phyloP scores from a whole-genome alignment of 2,113 vertebrate genomes.

The Alligator sinensis region DNA sequence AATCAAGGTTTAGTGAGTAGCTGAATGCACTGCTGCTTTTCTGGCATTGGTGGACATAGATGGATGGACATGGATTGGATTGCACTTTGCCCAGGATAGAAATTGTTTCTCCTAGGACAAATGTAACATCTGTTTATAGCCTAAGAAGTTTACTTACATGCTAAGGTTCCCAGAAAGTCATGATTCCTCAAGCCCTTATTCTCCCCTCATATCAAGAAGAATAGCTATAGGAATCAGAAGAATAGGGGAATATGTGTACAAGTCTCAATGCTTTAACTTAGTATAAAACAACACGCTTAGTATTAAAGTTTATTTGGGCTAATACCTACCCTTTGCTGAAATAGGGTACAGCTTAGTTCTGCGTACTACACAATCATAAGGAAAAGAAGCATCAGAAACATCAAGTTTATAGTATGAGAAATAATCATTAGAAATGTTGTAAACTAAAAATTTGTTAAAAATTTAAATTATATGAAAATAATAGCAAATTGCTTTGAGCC shows the following conservation, averaged over 20 bases:
- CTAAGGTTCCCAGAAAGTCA: background rate
- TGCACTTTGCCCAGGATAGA: no score
- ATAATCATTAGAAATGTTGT: background rate
- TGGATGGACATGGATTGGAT: no score
- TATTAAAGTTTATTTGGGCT: background rate
- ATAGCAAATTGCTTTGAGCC: background rate
- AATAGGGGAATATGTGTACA: background rate
- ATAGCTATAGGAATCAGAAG: no score
- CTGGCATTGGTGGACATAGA: no score
- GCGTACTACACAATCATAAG: background rate
- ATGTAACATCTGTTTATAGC: background rate
- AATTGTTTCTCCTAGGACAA: no score
- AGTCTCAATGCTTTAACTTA: background rate
- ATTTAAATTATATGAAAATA: background rate
- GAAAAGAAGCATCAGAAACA: background rate
- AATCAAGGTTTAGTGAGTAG: no score
- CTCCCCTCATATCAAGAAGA: background rate
- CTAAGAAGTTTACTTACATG: background rate
- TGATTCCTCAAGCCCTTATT: background rate
- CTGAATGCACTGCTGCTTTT: no score
- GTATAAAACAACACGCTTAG: background rate
- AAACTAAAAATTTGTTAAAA: background rate
- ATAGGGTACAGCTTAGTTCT: background rate
- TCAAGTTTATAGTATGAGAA: background rate
- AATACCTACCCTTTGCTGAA: background rate